Base-by-base conservation (phyloP, 1,140 invertebrate species). In the Rhyzopertha dominica region DNA sequence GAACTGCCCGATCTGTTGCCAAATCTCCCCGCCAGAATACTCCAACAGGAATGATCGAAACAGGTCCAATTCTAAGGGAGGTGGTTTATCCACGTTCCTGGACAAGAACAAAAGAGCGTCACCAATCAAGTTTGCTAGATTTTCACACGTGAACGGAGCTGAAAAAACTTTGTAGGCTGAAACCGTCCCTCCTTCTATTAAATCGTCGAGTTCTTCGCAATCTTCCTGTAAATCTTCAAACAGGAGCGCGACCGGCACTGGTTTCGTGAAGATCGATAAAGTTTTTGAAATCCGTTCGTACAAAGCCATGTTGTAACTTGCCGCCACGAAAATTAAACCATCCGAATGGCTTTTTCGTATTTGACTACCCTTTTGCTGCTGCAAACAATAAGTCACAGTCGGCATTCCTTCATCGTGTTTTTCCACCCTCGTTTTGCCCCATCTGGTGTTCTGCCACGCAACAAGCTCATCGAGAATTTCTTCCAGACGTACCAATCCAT, bases 11-110 rank as follows among this genome's bases (percentile, higher is more conserved):
- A 69, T 49, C 74, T n/a, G 74, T 26, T 75, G 66, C 75, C 80
- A 85, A 17, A 85, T 68, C 61, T 83, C 81, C 49, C 77, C 75
- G 28, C 76, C 78, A 14, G 82, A 65, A 58, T 76, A 74, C 48
- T 71, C 69, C 36, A 74, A 63, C 49, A 79, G 70, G 37, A 80
- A 67, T 5, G 71, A 71, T 51, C 71, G 69, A 0, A 82, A 54
- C 37, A 70, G 64, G 62, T 82, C 73, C 62, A 80, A 74, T 69
- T 79, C 72, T 5, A 82, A 51, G 1, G 74, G 69, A 24, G 78
- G 72, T 7, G 60, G 52, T 31, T 63, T 64, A 20, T 76, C 69
- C 49, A 67, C 73, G 38, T 74, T 75, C 47, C 73, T 73, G 1
- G 78, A 68, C 25, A 80, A 51, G 75, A 79, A 82, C 37, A 76